Evolutionary conservation across 1,140 invertebrate species (phyloP).

Genomic region (Chrysoperla carnea): DNA sequence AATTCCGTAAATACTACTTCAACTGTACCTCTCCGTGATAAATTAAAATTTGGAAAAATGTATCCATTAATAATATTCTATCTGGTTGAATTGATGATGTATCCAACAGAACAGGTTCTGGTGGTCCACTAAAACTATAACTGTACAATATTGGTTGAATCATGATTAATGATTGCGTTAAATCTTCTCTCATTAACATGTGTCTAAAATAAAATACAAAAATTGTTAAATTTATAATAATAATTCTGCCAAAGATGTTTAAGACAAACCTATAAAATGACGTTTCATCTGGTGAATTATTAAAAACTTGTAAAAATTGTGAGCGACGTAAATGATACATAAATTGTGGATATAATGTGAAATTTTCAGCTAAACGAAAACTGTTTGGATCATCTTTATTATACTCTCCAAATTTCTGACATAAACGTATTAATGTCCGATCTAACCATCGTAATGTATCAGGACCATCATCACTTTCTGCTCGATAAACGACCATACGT

Average conservation of each 20-base stretch:
- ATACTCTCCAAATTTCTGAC: conserved; percentile 98
- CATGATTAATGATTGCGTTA: conserved; percentile 97
- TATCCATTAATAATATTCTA: conserved; percentile 96
- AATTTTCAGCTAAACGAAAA: conserved; percentile 90
- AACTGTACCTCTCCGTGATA: conserved; percentile 96
- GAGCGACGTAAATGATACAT: conserved; percentile 98
- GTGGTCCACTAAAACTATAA: conserved; percentile 94
- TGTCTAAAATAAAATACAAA: conserved; percentile 46
- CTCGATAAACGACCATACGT: conserved; percentile 86
- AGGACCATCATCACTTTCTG: conserved; percentile 89
- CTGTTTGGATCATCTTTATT: conserved; percentile 93
- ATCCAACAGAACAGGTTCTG: conserved; percentile 93
- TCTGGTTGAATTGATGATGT: conserved; percentile 95
- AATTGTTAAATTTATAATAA: conserved; percentile 5
- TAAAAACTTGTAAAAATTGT: conserved; percentile 99
- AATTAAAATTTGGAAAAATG: conserved; percentile 99
- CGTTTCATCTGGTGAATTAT: conserved; percentile 99
- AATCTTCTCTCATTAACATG: conserved; percentile 92
- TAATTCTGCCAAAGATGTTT: not conserved
- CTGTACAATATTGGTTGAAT: conserved; percentile 98
- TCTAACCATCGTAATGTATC: conserved; percentile 98
- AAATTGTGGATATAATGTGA: conserved; percentile 96
- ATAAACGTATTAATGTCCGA: conserved; percentile 91
- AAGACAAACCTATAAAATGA: conserved; percentile 79
- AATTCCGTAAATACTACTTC: no score